Percentiles rank a stretch among this genome's conserved stretches.
Conservation (phyloP, 2,888 invertebrate genomes). For the Macrophya alboannulata region DNA sequence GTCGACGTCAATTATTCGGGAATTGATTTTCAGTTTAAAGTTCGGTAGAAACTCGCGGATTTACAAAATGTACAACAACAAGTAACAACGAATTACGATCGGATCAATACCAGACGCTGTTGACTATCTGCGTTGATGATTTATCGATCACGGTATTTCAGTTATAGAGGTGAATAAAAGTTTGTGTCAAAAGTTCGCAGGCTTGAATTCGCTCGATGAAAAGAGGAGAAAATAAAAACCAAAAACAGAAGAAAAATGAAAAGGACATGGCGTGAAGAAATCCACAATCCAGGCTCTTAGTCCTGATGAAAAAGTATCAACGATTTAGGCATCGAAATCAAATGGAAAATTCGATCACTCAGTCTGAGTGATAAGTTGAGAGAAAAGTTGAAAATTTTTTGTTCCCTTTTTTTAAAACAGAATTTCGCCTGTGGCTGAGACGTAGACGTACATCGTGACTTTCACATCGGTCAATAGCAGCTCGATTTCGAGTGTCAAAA, state of each 20-base stretch:
- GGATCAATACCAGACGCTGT: not conserved
- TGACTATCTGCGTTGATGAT: not conserved
- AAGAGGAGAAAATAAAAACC: not conserved
- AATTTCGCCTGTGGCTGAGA: not conserved
- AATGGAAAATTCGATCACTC: not conserved
- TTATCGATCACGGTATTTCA: not conserved
- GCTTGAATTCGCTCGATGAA: not conserved
- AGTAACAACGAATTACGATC: not conserved
- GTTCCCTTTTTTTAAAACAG: not conserved
- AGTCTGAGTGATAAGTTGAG: conserved; percentile 19
- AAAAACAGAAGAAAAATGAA: not conserved
- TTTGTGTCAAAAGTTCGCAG: not conserved
- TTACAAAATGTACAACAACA: not conserved
- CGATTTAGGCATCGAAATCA: not conserved
- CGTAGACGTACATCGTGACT: no score
- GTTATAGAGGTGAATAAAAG: not conserved
- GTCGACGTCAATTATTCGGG: not conserved
- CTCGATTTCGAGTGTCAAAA: not conserved
- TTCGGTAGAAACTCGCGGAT: not conserved
- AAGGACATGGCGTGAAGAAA: not conserved
- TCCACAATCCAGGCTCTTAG: not conserved
- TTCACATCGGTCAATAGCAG: not conserved
- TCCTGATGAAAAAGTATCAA: conserved; percentile 10
- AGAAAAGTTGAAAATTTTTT: not conserved
- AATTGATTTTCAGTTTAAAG: not conserved